Evolutionary conservation across 2,113 vertebrate species (phyloP).

Genomic region (Amblyopsis rosae): DNA sequence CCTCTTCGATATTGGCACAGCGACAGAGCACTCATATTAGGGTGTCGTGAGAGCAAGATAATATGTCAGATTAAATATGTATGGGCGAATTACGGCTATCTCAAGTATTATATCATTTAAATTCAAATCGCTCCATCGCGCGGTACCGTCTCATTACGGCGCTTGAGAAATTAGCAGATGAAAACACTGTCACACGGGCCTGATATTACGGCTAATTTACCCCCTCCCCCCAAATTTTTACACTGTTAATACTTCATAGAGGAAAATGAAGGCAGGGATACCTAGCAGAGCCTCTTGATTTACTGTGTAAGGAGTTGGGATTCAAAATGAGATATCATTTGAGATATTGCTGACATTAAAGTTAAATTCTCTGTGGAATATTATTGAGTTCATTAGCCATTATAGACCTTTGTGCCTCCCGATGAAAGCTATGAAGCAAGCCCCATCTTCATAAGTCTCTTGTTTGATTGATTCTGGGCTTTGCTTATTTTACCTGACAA

Average conservation of each 20-base stretch:
- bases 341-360: constrained; percentile 48
- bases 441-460: neutral
- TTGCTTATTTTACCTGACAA: neutral
- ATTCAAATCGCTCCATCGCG: constrained; percentile 79
- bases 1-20: constrained; percentile 39
- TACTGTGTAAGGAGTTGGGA: constrained; percentile 12
- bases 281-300: constrained; percentile 42
- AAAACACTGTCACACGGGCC: constrained; percentile 70
- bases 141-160: constrained; percentile 71
- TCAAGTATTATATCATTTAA: constrained; percentile 81
- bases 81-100: constrained; percentile 78
- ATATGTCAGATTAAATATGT: constrained; percentile 83
- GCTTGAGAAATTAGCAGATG: constrained; percentile 75
- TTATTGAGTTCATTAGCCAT: constrained; percentile 14
- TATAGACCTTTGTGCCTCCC: constrained; percentile 32
- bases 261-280: constrained; percentile 49
- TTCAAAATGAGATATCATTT: constrained; percentile 44
- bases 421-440: constrained; percentile 29
- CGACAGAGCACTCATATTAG: constrained; percentile 67
- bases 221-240: constrained; percentile 46
- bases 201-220: constrained; percentile 69
- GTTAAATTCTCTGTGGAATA: constrained; percentile 20
- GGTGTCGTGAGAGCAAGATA: constrained; percentile 67
- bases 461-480: neutral
- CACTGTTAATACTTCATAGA: constrained; percentile 49